A percentile compares a stretch with the other conserved stretches of the same genome.
Conservation (phyloP, 2,797 vertebrate genomes). For the Labroides dimidiatus region DNA sequence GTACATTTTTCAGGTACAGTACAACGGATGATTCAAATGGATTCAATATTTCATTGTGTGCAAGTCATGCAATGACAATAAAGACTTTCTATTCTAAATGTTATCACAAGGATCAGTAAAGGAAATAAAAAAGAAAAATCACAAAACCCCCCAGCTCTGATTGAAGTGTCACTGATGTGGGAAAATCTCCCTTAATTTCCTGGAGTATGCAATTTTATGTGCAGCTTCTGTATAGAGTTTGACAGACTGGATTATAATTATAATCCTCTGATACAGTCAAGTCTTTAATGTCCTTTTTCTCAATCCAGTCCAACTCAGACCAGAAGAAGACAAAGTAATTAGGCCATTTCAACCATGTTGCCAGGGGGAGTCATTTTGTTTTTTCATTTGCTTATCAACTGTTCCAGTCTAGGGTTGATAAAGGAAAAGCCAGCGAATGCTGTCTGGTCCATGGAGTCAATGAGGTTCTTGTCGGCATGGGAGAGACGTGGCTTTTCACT, state of each 20-base stretch:
- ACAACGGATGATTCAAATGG: slow-evolving; percentile 56
- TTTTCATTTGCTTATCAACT: slow-evolving; percentile 85
- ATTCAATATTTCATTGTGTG: too few relatives aligned
- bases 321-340: slow-evolving; percentile 17
- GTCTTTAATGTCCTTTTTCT: slow-evolving; percentile 15
- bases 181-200: slow-evolving; percentile 57
- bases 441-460: slow-evolving; percentile 96
- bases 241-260: slow-evolving; percentile 21
- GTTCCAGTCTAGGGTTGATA: slow-evolving; percentile 92
- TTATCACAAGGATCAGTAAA: slow-evolving; percentile 51
- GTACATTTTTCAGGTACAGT: slow-evolving; percentile 57
- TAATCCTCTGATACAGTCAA: slow-evolving; percentile 15
- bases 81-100: too few relatives aligned
- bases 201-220: slow-evolving; percentile 32
- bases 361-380: slow-evolving; percentile 6
- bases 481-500: slow-evolving; percentile 94
- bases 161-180: slow-evolving; percentile 57
- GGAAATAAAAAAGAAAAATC: slow-evolving; percentile 22
- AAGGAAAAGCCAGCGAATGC: slow-evolving; percentile 95
- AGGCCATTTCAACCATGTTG: neutral
- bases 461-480: slow-evolving; percentile 93
- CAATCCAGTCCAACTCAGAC: slow-evolving; percentile 32
- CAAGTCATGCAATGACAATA: too few relatives aligned
- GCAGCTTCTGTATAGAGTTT: slow-evolving; percentile 33
- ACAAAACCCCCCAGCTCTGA: slow-evolving; percentile 30